Evolutionary conservation across 2,888 invertebrate genomes (phyloP).

Genomic region (Nomada goodeniana): DNA sequence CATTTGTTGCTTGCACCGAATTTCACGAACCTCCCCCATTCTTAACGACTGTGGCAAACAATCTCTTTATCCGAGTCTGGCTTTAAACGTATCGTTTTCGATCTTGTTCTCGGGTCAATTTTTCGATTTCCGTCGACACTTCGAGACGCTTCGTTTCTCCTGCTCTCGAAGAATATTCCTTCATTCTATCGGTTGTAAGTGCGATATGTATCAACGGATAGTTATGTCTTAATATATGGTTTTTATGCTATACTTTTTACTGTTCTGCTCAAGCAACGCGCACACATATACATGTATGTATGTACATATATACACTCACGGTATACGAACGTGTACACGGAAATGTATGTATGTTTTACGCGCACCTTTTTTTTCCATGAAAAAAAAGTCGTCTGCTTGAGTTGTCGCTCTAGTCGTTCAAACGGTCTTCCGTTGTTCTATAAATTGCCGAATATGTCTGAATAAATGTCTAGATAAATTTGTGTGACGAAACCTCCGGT

Average conservation of each 20-base stretch:
- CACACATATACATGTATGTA: slow-evolving; percentile 57
- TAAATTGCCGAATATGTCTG: slow-evolving; percentile 26
- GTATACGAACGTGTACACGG: too few species aligned
- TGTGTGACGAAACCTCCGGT: slow-evolving; percentile 48
- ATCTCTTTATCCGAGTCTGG: neutral
- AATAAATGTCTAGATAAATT: slow-evolving; percentile 67
- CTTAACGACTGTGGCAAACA: neutral
- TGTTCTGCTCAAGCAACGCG: too few species aligned
- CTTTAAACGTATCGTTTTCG: slow-evolving; percentile 22
- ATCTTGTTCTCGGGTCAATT: slow-evolving; percentile 32
- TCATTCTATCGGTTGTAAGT: slow-evolving; percentile 55
- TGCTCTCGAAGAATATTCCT: slow-evolving; percentile 9
- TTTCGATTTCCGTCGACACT: slow-evolving; percentile 30
- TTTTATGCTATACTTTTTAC: slow-evolving; percentile 45
- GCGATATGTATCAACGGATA: slow-evolving; percentile 80
- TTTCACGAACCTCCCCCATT: neutral
- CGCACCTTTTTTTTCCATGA: neutral
- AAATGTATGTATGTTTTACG: slow-evolving; percentile 3
- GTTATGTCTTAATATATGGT: slow-evolving; percentile 60
- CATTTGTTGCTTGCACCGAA: neutral
- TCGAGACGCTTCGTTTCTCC: slow-evolving; percentile 11
- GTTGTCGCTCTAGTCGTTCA: slow-evolving; percentile 18
- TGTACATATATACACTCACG: slow-evolving; percentile 47
- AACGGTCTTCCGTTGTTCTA: slow-evolving; percentile 19
- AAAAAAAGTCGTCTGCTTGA: slow-evolving; percentile 8